phyloP scores from a whole-genome alignment of 2,888 invertebrate genomes.

The Apotomis capreana region DNA sequence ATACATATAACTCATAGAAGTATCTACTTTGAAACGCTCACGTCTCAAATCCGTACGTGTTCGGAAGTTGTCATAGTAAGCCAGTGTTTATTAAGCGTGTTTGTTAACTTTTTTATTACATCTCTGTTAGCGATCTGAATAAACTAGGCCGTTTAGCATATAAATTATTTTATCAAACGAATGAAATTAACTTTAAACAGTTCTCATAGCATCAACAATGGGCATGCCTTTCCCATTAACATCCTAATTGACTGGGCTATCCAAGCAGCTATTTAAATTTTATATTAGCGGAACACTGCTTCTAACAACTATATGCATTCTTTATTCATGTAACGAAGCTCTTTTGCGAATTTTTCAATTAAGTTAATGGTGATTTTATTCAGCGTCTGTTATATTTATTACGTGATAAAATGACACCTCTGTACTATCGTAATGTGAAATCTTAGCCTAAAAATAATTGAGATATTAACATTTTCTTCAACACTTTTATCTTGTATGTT shows the following conservation, averaged over 20 bases:
- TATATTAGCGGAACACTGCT: conserved; percentile 22
- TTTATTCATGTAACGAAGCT: conserved; percentile 27
- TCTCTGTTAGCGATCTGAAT: conserved; percentile 27
- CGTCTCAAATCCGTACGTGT: conserved; percentile 21
- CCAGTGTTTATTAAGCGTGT: conserved; percentile 32
- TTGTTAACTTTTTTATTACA: conserved; percentile 31
- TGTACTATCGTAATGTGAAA: conserved; percentile 23
- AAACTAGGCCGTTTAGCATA: conserved; percentile 37
- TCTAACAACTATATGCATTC: conserved; percentile 15
- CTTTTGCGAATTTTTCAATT: conserved; percentile 35
- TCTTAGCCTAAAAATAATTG: neutral
- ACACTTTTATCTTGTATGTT: neutral
- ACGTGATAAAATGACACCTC: conserved; percentile 33
- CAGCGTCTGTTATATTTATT: conserved; percentile 27
- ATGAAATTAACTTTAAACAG: conserved; percentile 36
- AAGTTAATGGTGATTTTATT: conserved; percentile 35
- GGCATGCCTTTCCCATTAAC: conserved; percentile 41
- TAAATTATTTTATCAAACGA: conserved; percentile 37
- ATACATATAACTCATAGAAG: too few species aligned
- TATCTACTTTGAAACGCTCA: conserved; percentile 1
- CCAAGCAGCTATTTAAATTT: conserved; percentile 33
- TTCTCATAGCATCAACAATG: conserved; percentile 41
- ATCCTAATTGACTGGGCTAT: conserved; percentile 44
- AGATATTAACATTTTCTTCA: neutral
- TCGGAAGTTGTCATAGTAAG: conserved; percentile 27